Base-by-base conservation (phyloP, 1,140 invertebrate genomes). In the Tyrophagus putrescentiae region DNA sequence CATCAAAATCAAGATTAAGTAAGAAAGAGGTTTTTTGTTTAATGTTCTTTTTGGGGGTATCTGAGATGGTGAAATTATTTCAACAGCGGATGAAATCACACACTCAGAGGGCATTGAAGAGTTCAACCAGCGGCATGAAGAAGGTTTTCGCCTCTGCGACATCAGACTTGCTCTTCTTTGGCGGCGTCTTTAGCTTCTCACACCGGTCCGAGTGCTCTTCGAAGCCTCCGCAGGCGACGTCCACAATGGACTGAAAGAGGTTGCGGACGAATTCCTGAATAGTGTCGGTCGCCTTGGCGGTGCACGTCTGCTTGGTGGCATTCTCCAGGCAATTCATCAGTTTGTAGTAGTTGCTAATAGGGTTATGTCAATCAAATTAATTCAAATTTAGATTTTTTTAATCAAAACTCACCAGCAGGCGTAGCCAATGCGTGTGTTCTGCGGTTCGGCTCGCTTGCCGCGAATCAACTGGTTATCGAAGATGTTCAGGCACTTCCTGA, bases 91-190 rank as follows among this genome's bases (percentile, higher is more conserved):
- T n/a, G n/a, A n/a, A n/a, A n/a, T n/a, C n/a, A n/a, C n/a, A n/a
- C n/a, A n/a, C n/a, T n/a, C n/a, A n/a, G n/a, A n/a, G n/a, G n/a
- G n/a, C n/a, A n/a, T n/a, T n/a, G n/a, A n/a, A 48, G 21, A 48
- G 18, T 48, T 48, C 45, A 7, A 48, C 45, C 45, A 48, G 31
- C 23, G 45, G 45, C 7, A 48, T 13, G 45, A 48, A 48, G 45
- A 48, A 48, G 23, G 45, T 48, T 48, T 29, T 7, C 13, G 45
- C 7, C n/a, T n/a, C n/a, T 48, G 45, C 23, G 23, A 25, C 31
- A 21, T 48, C 45, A 7, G 7, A 7, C 18, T 48, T 48, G 9
- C 21, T 48, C 18, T 18, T 6, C 18, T 48, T 48, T 7, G 45
- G 45, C 45, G 45, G 45, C 7, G 45, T 7, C 18, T 21, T 29